Conservation (phyloP, 2,113 vertebrate genomes). For the Neolamprologus hecqui region DNA sequence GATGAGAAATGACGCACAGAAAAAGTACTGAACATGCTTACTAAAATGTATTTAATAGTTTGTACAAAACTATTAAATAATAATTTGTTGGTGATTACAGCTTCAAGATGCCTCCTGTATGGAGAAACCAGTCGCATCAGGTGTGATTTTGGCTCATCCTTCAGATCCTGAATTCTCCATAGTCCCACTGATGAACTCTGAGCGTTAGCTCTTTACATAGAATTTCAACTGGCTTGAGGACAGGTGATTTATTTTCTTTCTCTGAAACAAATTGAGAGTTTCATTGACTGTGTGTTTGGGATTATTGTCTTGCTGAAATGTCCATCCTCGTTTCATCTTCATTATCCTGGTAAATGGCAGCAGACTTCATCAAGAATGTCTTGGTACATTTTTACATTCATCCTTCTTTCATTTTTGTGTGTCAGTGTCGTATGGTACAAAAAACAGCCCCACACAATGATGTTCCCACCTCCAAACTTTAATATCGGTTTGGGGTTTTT, state of each 20-base stretch:
- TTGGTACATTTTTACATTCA: neutral
- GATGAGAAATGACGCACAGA: neutral
- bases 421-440: rapidly evolving
- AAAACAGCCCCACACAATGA: neutral
- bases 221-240: rapidly evolving
- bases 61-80: no score
- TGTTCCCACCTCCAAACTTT: neutral
- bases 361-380: neutral
- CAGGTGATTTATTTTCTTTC: neutral
- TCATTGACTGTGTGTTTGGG: neutral
- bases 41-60: neutral
- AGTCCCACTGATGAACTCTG: rapidly evolving
- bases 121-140: neutral
- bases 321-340: neutral
- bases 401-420: neutral
- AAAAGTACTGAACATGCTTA: neutral
- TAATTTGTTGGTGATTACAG: neutral
- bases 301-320: neutral
- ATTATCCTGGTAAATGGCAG: neutral
- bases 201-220: neutral
- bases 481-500: rapidly evolving
- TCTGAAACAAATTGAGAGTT: neutral
- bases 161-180: neutral
- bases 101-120: neutral
- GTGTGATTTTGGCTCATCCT: neutral